Conservation (phyloP, 2,113 vertebrate species). For the Pygoscelis adeliae region DNA sequence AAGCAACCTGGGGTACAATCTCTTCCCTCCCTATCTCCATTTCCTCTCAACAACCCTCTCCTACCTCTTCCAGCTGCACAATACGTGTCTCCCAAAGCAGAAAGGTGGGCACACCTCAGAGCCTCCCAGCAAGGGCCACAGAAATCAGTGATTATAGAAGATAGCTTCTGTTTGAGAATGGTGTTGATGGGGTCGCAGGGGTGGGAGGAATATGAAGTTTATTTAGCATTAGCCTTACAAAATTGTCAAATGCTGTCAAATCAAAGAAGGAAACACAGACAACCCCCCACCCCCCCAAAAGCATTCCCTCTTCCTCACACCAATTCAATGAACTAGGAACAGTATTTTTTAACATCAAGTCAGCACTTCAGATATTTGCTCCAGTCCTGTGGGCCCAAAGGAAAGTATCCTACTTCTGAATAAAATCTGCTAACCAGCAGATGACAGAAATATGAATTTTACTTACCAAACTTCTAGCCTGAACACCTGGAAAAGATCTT, state of each 20-base stretch:
- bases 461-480: neutral
- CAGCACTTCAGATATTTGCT: neutral
- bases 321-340: neutral
- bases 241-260: neutral
- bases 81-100: neutral
- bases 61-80: neutral
- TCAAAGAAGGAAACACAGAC: neutral
- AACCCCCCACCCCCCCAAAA: neutral
- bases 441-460: neutral
- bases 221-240: neutral
- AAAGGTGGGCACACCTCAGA: neutral
- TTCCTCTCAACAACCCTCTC: neutral
- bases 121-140: neutral
- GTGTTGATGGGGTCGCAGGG: neutral
- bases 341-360: neutral
- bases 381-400: neutral
- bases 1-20: neutral
- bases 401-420: neutral
- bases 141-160: neutral
- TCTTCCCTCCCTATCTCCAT: neutral
- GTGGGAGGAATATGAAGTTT: neutral
- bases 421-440: neutral
- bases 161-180: neutral
- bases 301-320: neutral
- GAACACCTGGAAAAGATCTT: slow-evolving; percentile 1